phyloP scores from a whole-genome alignment of 1,140 invertebrate species.

The Cataglyphis hispanica region DNA sequence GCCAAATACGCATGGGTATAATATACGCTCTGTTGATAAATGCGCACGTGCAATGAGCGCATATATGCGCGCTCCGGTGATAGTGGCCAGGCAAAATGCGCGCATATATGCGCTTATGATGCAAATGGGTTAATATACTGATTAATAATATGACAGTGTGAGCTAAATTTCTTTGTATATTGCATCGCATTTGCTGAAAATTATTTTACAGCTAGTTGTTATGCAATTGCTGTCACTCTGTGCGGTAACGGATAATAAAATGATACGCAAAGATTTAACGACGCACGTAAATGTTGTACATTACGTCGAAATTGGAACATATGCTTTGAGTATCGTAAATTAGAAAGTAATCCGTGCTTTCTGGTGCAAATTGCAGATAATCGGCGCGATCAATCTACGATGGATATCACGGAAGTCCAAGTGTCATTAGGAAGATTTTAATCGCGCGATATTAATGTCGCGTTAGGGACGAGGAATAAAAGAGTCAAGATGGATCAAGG shows the following conservation, averaged over 20 bases:
- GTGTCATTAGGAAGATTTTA: conserved; percentile 68
- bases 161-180: neutral
- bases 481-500: conserved; percentile 60
- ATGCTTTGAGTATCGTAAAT: neutral
- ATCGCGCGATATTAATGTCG: conserved; percentile 72
- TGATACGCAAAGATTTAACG: neutral
- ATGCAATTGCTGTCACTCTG: neutral
- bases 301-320: neutral
- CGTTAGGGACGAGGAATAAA: conserved; percentile 60
- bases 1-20: no score
- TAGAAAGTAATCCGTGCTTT: conserved; percentile 48
- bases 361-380: conserved; percentile 55
- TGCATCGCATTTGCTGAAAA: neutral
- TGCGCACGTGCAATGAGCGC: no score
- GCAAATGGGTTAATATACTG: no score
- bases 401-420: conserved; percentile 39
- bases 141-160: conserved; percentile 29
- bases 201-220: conserved; percentile 25
- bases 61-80: no score
- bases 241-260: neutral
- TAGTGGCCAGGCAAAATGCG: no score
- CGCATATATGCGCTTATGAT: no score
- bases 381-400: conserved; percentile 53
- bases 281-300: neutral
- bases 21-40: no score